Conservation (phyloP, 2,797 vertebrate species). For the Phrynocephalus vlangalii region DNA sequence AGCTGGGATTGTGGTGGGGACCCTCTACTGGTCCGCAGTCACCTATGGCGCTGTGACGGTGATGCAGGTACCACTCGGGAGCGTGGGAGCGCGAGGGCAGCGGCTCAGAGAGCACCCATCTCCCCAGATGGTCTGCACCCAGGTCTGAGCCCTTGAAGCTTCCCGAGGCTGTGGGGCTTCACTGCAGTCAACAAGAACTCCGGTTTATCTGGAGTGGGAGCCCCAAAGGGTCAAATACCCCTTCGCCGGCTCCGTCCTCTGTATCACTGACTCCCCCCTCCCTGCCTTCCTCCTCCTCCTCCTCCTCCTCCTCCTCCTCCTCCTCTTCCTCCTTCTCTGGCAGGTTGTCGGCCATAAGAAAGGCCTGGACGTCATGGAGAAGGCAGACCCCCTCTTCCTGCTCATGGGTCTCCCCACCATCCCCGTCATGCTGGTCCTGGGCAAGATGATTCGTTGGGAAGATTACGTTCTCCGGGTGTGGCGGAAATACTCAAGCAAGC, state of each 20-base stretch:
- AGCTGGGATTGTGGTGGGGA: conserved; percentile 80
- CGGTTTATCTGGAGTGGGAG: too few species aligned
- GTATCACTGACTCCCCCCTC: too few species aligned
- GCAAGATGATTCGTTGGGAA: conserved; percentile 86
- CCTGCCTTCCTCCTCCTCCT: neutral
- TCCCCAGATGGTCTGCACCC: too few species aligned
- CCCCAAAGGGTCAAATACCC: neutral
- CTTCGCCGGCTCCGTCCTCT: too few species aligned
- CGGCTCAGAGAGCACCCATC: too few species aligned
- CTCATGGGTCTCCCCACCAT: conserved; percentile 84
- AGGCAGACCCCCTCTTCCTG: conserved; percentile 82
- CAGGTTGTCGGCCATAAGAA: conserved; percentile 85
- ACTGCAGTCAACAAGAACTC: neutral
- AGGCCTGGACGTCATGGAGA: conserved; percentile 82
- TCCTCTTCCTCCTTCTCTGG: neutral
- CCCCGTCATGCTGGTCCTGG: conserved; percentile 81
- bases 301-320: neutral
- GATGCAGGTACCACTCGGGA: conserved; percentile 77
- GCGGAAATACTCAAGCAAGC: conserved; percentile 75
- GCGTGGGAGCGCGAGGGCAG: too few species aligned
- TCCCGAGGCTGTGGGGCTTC: neutral
- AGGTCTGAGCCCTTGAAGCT: neutral
- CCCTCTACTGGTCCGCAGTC: conserved; percentile 83
- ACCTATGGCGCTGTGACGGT: conserved; percentile 85
- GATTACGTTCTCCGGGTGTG: conserved; percentile 81